A percentile compares a stretch with the other conserved stretches of the same genome.
These are phyloP conservation scores for Diachrysia chrysitis DNA, from an alignment of 2,888 invertebrate species.

Conservation along the genomic window DNA sequence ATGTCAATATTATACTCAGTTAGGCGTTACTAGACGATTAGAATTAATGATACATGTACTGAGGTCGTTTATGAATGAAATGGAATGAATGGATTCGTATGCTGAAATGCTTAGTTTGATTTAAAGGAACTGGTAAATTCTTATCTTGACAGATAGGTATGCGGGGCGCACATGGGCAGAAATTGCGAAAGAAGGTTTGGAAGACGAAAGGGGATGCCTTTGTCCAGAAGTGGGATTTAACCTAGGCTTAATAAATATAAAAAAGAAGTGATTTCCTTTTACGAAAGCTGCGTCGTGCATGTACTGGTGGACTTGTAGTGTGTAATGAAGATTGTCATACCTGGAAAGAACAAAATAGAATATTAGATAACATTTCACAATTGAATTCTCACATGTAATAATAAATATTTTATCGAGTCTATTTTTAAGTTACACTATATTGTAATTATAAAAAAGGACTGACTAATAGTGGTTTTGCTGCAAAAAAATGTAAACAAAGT, in stretches of 20 bases:
- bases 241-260: too few species aligned
- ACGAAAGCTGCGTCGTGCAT: constrained; percentile 12
- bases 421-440: neutral
- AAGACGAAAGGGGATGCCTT: too few species aligned
- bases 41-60: constrained; percentile 28
- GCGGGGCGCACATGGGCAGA: too few species aligned
- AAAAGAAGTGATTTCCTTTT: constrained; percentile 18
- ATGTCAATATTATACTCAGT: constrained; percentile 37
- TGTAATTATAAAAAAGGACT: neutral
- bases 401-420: neutral
- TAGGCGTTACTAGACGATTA: constrained; percentile 9
- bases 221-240: too few species aligned
- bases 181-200: too few species aligned
- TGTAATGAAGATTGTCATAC: constrained; percentile 19
- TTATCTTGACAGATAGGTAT: too few species aligned
- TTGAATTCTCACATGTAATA: neutral
- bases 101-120: constrained; percentile 16
- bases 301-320: too few species aligned
- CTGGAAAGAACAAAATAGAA: constrained; percentile 37
- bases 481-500: constrained; percentile 29
- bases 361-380: neutral
- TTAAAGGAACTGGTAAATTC: neutral
- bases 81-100: too few species aligned
- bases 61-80: constrained; percentile 39
- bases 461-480: neutral